Evolutionary conservation across 2,797 vertebrate genomes (phyloP).

Genomic region (Clarias pachynema): DNA sequence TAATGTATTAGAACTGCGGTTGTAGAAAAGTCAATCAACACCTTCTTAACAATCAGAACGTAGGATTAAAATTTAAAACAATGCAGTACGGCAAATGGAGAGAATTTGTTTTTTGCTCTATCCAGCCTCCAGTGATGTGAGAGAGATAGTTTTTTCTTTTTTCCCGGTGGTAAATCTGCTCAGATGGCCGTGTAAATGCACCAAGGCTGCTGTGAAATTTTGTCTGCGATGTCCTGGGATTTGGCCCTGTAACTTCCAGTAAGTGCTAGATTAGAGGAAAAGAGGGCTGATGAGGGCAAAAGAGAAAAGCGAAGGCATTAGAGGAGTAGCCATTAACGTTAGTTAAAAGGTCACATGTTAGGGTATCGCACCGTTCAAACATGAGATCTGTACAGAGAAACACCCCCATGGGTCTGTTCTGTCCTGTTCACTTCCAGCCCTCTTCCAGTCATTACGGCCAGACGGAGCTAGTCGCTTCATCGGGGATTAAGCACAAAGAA

Average conservation of each 20-base stretch:
- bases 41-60: not conserved
- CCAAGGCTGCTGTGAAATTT: not conserved
- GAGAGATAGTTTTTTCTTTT: not conserved
- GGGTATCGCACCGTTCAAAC: conserved; percentile 52
- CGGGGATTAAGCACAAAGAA: conserved; percentile 55
- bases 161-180: not conserved
- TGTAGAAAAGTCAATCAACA: not conserved
- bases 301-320: conserved; percentile 35
- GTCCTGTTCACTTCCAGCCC: conserved; percentile 21
- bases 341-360: conserved; percentile 55
- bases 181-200: not conserved
- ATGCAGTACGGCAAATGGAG: not conserved
- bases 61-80: not conserved
- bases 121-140: not conserved
- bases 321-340: conserved; percentile 53
- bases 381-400: conserved; percentile 42
- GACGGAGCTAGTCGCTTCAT: conserved; percentile 49
- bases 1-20: not conserved
- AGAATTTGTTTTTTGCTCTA: not conserved
- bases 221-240: conserved; percentile 15
- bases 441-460: conserved; percentile 58
- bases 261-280: conserved; percentile 46
- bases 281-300: conserved; percentile 17
- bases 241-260: conserved; percentile 50
- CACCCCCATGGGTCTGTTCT: conserved; percentile 59